Evolutionary conservation across 1,140 invertebrate species (phyloP).

Genomic region (Onthophagus taurus): DNA sequence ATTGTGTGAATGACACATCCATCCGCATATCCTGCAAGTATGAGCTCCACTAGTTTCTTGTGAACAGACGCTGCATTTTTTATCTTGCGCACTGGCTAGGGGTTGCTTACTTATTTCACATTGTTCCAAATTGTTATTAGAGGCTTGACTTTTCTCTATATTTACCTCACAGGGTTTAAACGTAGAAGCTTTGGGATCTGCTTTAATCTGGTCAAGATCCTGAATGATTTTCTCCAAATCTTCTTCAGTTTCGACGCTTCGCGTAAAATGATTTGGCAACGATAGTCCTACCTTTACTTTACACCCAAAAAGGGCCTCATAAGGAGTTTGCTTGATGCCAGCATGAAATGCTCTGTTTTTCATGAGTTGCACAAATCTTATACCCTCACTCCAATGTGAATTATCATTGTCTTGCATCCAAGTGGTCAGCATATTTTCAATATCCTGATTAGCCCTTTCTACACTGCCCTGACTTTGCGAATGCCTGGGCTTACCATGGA

Average conservation of each 20-base stretch:
- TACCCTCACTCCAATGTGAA: constrained; percentile 27
- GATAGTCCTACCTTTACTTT: constrained; percentile 2
- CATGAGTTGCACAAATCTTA: constrained; percentile 29
- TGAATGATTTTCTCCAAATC: constrained; percentile 1
- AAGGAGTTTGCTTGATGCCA: no score
- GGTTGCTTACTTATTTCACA: neutral
- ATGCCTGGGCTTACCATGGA: constrained; percentile 21
- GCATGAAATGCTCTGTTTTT: no score
- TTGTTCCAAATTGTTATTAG: neutral
- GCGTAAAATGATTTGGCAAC: neutral
- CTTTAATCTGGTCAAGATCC: neutral
- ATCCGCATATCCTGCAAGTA: no score
- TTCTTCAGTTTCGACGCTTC: neutral
- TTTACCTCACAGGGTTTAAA: constrained; percentile 1
- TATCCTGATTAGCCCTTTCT: constrained; percentile 30
- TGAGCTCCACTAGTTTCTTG: no score
- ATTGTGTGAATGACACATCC: constrained; percentile 1
- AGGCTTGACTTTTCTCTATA: neutral
- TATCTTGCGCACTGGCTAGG: constrained; percentile 1
- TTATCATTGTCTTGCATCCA: constrained; percentile 30
- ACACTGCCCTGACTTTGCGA: constrained; percentile 24
- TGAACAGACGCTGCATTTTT: constrained; percentile 4
- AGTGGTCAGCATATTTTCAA: constrained; percentile 32
- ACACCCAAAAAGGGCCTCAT: no score
- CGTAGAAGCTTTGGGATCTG: constrained; percentile 1